Evolutionary conservation across 2,888 invertebrate species (phyloP).

Genomic region (Salpingus planirostris): DNA sequence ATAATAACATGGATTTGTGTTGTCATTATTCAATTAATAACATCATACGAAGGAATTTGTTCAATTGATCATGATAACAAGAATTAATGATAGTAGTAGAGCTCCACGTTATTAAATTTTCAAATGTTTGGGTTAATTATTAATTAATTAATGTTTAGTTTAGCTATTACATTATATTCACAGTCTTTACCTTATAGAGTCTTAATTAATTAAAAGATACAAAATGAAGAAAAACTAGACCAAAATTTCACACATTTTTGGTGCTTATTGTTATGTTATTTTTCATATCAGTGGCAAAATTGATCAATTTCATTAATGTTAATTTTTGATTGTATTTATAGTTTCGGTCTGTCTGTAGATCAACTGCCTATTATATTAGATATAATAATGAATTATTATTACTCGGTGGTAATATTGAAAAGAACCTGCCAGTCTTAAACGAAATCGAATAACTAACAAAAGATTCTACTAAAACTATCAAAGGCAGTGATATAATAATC

Average conservation of each 20-base stretch:
- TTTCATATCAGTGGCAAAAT: neutral
- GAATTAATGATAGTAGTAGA: conserved; percentile 19
- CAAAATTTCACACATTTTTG: conserved; percentile 11
- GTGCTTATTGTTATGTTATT: conserved; percentile 11
- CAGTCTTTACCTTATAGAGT: conserved; percentile 29
- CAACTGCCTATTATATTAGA: too few species aligned
- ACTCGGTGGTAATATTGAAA: too few species aligned
- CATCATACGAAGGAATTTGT: too few species aligned
- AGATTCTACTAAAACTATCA: conserved; percentile 24
- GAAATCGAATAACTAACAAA: too few species aligned
- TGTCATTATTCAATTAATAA: neutral
- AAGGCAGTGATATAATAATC: conserved; percentile 24
- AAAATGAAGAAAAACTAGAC: too few species aligned
- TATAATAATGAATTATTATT: too few species aligned
- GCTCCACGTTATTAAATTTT: conserved; percentile 20
- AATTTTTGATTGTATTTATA: neutral
- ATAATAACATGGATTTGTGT: conserved; percentile 1
- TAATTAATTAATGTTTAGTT: too few species aligned
- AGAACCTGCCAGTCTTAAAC: conserved; percentile 32
- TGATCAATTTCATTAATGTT: conserved; percentile 1
- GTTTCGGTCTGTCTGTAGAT: conserved; percentile 1
- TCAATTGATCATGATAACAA: conserved; percentile 15
- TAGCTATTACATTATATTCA: conserved; percentile 22
- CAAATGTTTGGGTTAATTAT: too few species aligned
- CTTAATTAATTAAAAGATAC: too few species aligned